Conservation (phyloP, 2,888 invertebrate species). For the Lutraria lutraria region DNA sequence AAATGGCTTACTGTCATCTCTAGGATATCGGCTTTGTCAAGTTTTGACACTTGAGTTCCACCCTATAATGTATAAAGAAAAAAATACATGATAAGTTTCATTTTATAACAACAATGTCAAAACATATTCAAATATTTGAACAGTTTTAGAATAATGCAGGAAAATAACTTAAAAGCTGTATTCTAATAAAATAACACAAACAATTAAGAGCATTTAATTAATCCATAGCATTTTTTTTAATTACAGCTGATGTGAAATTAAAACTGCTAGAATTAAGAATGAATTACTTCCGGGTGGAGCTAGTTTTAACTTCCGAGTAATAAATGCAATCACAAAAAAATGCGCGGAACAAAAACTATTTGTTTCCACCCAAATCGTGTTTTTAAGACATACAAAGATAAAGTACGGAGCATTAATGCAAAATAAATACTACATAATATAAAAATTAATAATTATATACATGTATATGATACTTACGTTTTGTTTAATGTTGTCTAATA, state of each 20-base stretch:
- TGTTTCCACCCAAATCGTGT: not conserved
- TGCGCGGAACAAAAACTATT: too few species aligned
- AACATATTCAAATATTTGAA: not conserved
- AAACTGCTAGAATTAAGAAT: not conserved
- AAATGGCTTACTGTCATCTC: conserved; percentile 70
- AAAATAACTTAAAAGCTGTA: not conserved
- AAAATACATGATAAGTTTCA: conserved; percentile 12
- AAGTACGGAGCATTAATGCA: too few species aligned
- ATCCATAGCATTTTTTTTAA: not conserved
- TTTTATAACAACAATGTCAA: not conserved
- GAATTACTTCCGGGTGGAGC: not conserved
- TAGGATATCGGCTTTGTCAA: conserved; percentile 70
- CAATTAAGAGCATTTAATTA: not conserved
- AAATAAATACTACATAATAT: not conserved
- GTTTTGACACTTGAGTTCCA: conserved; percentile 69
- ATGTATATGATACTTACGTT: conserved; percentile 59
- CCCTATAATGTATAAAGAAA: conserved; percentile 50
- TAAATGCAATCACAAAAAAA: not conserved
- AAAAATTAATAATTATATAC: not conserved
- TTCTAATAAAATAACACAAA: not conserved
- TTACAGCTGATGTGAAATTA: not conserved
- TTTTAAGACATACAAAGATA: not conserved
- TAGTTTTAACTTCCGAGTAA: not conserved
- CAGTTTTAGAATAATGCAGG: not conserved
- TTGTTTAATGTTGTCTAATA: conserved; percentile 69